phyloP scores from a whole-genome alignment of 2,797 vertebrate species.

The Eupleurogrammus muticus region DNA sequence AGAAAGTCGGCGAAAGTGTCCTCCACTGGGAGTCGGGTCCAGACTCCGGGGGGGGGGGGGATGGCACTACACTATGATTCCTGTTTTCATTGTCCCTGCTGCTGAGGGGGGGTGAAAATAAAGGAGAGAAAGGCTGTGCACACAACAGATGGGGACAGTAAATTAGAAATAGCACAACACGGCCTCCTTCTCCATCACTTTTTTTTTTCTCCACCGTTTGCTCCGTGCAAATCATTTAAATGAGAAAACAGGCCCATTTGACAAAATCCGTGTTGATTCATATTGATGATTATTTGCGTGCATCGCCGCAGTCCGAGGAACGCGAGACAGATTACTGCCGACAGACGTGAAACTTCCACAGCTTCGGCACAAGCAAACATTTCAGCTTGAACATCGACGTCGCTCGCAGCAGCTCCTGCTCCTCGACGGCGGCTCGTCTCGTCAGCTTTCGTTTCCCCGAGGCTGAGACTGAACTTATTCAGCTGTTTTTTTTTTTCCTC shows the following conservation, averaged over 20 bases:
- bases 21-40: no score
- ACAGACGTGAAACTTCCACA: no score
- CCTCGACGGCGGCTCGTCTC: no score
- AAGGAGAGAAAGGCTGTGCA: constrained; percentile 56
- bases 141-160: constrained; percentile 55
- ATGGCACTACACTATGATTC: constrained; percentile 59
- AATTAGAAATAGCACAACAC: constrained; percentile 55
- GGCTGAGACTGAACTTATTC: no score
- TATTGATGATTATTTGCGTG: neutral
- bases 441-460: no score
- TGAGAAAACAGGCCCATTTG: neutral
- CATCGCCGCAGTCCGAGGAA: neutral
- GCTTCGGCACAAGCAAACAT: neutral
- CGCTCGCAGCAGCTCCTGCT: no score
- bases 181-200: neutral
- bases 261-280: neutral
- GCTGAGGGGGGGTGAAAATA: constrained; percentile 5
- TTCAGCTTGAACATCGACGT: neutral
- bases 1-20: constrained; percentile 24
- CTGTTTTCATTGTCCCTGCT: constrained; percentile 57
- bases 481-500: neutral
- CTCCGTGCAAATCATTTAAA: constrained; percentile 22
- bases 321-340: no score
- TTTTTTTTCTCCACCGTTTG: constrained; percentile 7
- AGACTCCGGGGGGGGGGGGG: no score